Conservation (phyloP, 2,113 vertebrate genomes). For the Alethe diademata region DNA sequence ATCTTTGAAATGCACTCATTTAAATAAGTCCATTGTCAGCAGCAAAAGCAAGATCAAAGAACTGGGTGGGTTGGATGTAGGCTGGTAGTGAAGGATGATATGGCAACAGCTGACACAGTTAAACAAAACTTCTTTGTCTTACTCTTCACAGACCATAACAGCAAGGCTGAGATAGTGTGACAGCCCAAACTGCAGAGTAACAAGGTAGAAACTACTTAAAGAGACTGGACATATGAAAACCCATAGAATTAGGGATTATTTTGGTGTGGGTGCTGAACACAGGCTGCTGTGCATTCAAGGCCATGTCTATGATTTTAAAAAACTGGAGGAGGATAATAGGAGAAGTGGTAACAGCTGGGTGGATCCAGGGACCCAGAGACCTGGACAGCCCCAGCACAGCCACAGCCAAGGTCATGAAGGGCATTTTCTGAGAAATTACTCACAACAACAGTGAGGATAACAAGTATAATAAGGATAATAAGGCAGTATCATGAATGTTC, state of each 20-base stretch:
- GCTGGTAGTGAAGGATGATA: background rate
- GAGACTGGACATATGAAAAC: background rate
- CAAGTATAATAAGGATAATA: background rate
- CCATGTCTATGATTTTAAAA: background rate
- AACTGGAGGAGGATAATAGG: background rate
- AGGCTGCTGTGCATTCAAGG: background rate
- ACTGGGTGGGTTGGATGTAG: background rate
- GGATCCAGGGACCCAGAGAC: background rate
- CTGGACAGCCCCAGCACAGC: background rate
- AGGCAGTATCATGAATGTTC: background rate
- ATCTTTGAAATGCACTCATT: background rate
- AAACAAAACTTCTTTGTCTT: background rate
- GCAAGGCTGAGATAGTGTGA: background rate
- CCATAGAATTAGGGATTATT: background rate
- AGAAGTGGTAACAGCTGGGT: background rate
- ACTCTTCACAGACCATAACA: background rate
- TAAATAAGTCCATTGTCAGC: background rate
- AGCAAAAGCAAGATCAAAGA: background rate
- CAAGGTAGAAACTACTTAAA: background rate
- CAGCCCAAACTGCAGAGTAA: background rate
- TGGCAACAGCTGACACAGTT: fast-evolving
- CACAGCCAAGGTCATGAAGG: background rate
- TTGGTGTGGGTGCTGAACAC: background rate
- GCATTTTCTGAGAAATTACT: background rate
- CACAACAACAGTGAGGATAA: background rate